These are phyloP conservation scores for Drosophila sulfurigaster DNA, from an alignment of 1,140 invertebrate species.

Conservation along the genomic window DNA sequence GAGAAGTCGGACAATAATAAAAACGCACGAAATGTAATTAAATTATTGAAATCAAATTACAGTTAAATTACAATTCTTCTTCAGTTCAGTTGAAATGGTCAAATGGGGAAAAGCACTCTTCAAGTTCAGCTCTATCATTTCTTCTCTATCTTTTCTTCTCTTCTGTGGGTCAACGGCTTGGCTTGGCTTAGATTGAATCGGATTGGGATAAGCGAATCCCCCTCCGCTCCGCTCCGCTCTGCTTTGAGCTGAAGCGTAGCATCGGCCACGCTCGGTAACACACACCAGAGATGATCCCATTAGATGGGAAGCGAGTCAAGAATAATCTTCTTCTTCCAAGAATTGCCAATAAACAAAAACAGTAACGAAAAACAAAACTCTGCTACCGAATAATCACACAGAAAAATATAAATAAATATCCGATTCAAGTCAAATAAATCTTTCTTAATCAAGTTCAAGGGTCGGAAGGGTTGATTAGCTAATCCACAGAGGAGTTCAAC, in stretches of 20 bases:
- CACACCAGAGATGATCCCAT: slow-evolving; percentile 26
- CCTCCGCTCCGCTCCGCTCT: background rate
- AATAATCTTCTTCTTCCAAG: background rate
- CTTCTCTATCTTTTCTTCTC: slow-evolving; percentile 10
- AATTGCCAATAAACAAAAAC: background rate
- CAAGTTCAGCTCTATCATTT: slow-evolving; percentile 9
- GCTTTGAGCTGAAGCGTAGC: slow-evolving; percentile 32
- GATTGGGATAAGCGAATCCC: background rate
- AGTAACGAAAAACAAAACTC: background rate
- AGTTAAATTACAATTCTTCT: slow-evolving; percentile 68
- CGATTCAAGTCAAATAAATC: background rate
- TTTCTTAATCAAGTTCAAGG: background rate
- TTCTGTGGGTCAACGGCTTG: slow-evolving; percentile 37
- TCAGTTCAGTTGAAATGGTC: slow-evolving; percentile 1
- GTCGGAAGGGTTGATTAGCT: background rate
- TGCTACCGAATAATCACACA: background rate
- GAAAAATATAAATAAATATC: background rate
- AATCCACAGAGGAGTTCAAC: background rate
- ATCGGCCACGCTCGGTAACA: slow-evolving; percentile 8
- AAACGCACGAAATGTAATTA: slow-evolving; percentile 70
- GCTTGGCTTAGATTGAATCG: background rate
- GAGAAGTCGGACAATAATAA: slow-evolving; percentile 23
- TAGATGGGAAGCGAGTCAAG: slow-evolving; percentile 13
- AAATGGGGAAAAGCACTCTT: slow-evolving; percentile 15
- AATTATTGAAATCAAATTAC: slow-evolving; percentile 84